Evolutionary conservation across 2,797 vertebrate genomes (phyloP), one percentile per base, ranked within the genome.

Genomic region (Ficedula albicollis): DNA sequence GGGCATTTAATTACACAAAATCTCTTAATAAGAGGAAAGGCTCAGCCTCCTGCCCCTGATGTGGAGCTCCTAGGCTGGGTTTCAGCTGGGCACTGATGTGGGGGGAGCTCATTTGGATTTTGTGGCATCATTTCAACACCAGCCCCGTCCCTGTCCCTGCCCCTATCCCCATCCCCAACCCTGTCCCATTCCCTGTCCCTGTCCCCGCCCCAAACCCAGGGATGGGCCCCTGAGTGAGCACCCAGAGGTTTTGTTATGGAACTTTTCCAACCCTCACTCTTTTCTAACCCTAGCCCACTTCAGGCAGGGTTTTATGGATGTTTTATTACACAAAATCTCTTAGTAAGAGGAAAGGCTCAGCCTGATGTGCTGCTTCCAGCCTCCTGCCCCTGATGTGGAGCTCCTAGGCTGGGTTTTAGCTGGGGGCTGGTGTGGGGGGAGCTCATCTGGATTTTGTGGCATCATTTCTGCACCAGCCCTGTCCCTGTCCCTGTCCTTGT

Each of bases 1-100:
- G 46, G 19, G 34, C 2, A 13, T 1, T 56, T 29, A 23, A 48
- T 74, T 15, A 38, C 55, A 9, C 0, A 0, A 26, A 60, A 39
- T 3, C 34, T 26, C 34, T 49, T 21, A 6, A 60, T 15, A 2
- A 58, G 70, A 46, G n/a, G 3, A 4, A 6, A 36, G 15, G 15
- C 23, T 76, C 58, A n/a, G 56, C 44, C 56, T 38, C 26, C 43
- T 25, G 2, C 21, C 4, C 21, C 44, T 15, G 34, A 39, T 5
- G 44, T 49, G 69, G 12, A 1, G 5, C 25, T n/a, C 6, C 3
- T 23, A 41, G 46, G 29, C 36, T 20, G 38, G 38, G 29, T 29
- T 39, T 4, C 22, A 39, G 34, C 72, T 18, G 13, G n/a, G 43
- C 2, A 0, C 12, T 25, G 70, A 0, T 23, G 20, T 12, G 16